Evolutionary conservation across 2,113 vertebrate species (phyloP).

Genomic region (Chlamydotis undulata): DNA sequence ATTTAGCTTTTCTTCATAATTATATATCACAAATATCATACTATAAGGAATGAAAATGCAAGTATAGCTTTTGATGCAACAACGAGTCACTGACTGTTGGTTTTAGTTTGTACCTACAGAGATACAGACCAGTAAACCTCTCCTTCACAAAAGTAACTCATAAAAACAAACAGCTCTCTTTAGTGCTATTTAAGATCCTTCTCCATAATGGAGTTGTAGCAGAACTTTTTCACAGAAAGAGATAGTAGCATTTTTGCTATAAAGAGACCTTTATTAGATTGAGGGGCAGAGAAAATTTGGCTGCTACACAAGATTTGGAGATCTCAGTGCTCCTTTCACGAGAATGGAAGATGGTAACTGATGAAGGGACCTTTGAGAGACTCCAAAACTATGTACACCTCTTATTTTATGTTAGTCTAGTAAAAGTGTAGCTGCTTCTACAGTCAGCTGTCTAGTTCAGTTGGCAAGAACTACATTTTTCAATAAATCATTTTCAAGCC

Average conservation of each 20-base stretch:
- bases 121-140: not conserved
- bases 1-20: not conserved
- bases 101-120: not conserved
- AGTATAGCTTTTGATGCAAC: not conserved
- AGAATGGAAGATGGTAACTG: conserved; percentile 42
- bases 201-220: not conserved
- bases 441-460: conserved; percentile 32
- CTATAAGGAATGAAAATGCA: not conserved
- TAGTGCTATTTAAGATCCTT: conserved; percentile 10
- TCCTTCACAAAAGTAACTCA: not conserved
- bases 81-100: not conserved
- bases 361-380: conserved; percentile 51
- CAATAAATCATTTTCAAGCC: conserved; percentile 62
- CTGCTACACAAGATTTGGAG: not conserved
- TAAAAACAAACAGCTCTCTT: conserved; percentile 30
- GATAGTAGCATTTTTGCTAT: conserved; percentile 6
- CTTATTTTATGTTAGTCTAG: conserved; percentile 59
- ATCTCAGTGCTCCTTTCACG: conserved; percentile 28
- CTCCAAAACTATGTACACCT: conserved; percentile 9
- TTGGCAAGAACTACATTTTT: conserved; percentile 48
- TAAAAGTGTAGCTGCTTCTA: conserved; percentile 53
- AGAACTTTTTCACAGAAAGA: conserved; percentile 27
- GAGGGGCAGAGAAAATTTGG: not conserved
- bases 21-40: not conserved
- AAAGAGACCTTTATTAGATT: conserved; percentile 41